These are phyloP conservation scores for Aurelia sp. DNA, from an alignment of 30 jellyfish, hydroid and myxozoan genomes.

Conservation along the genomic window DNA sequence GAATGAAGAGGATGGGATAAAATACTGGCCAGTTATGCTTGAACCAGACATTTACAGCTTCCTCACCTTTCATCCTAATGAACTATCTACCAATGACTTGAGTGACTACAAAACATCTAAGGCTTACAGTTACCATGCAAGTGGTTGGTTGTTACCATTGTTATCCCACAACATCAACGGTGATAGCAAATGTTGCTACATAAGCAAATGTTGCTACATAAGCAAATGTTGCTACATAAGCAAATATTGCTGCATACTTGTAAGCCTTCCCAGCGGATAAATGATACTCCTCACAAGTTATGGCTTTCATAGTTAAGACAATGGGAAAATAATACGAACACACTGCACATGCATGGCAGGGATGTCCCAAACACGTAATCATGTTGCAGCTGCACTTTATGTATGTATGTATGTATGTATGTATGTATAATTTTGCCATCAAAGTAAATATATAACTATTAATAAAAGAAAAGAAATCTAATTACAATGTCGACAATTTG, in stretches of 20 bases:
- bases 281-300: slow-evolving; percentile 25
- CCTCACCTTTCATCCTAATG: slow-evolving; percentile 35
- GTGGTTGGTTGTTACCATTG: slow-evolving; percentile 42
- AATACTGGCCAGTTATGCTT: slow-evolving; percentile 47
- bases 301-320: slow-evolving; percentile 55
- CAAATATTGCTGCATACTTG: no score
- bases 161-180: slow-evolving; percentile 8
- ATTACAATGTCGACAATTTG: no score
- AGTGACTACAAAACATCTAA: slow-evolving; percentile 66
- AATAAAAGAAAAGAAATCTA: no score
- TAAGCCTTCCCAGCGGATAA: not conserved
- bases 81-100: slow-evolving; percentile 39
- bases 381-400: slow-evolving; percentile 49
- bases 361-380: slow-evolving; percentile 28
- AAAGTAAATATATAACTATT: no score
- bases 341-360: slow-evolving; percentile 70
- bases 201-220: no score
- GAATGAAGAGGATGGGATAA: slow-evolving; percentile 53
- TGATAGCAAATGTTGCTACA: slow-evolving; percentile 12
- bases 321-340: slow-evolving; percentile 26
- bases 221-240: no score
- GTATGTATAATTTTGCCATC: no score
- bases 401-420: no score
- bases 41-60: slow-evolving; percentile 39
- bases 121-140: slow-evolving; percentile 63